Evolutionary conservation across 1,140 invertebrate genomes (phyloP), one percentile per base, ranked within the genome.

Genomic region (Papilio glaucus): DNA sequence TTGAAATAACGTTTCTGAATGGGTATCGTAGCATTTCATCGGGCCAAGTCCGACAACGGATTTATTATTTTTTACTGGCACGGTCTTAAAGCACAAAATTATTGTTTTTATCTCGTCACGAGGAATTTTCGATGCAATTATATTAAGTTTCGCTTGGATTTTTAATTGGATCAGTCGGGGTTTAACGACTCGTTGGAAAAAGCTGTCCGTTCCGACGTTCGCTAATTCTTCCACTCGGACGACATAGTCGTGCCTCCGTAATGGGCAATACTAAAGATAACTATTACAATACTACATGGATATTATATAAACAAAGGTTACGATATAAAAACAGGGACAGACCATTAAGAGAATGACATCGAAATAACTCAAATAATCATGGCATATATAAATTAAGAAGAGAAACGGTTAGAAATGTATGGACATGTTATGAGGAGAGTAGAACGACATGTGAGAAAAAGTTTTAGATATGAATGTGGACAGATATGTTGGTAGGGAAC

Each of bases 61-160:
- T 93, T 93, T 93, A 90, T 92, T 91, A 91, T 92, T 91, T 92
- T 91, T 92, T 92, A 82, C 84, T 80, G 76, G 82, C 81, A 62
- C 76, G 72, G 84, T 85, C 83, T 92, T 90, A 87, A 92, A 87
- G 88, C 80, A 87, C 85, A 76, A 87, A 93, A 93, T 93, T 91
- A 93, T 93, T 91, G 90, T 93, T 91, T 93, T 93, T 93, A 90
- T 93, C 88, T 89, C 85, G 84, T 80, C 85, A 76, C 61, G 74
- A 81, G 88, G 89, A 86, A 93, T 91, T 93, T 90, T 90, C 84
- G 85, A 88, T 85, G 89, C 85, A 91, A 93, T 93, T 93, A 91
- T 91, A 91, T 90, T 90, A 88, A 91, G 86, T 85, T 86, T 82
- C 80, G 82, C 83, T 82, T 63, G 81, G 81, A 79, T 80, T 85